Evolutionary conservation across 2,797 vertebrate genomes (phyloP).

Genomic region (Danio albolineatus): DNA sequence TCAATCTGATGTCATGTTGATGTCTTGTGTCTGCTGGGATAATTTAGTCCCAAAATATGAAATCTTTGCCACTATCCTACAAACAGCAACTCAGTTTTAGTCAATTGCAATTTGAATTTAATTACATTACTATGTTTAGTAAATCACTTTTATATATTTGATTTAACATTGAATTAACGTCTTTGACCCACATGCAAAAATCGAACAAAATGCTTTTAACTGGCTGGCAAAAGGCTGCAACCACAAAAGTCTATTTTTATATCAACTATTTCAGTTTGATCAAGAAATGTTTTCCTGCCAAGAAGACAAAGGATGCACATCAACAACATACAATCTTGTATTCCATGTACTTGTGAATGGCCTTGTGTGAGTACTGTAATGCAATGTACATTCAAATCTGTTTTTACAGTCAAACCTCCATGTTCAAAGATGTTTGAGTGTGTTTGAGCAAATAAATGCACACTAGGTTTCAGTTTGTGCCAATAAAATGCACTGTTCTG

Average conservation of each 20-base stretch:
- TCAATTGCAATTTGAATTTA: too few relatives aligned
- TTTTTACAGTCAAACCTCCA: conserved; percentile 51
- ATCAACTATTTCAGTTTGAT: conserved; percentile 50
- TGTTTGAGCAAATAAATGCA: background rate
- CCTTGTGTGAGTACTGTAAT: conserved; percentile 56
- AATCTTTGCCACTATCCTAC: too few relatives aligned
- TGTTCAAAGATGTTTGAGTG: conserved; percentile 35
- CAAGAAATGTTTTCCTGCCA: conserved; percentile 32
- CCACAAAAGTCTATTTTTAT: conserved; percentile 60
- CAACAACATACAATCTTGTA: conserved; percentile 36
- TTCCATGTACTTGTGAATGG: conserved; percentile 52
- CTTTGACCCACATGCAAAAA: too few relatives aligned
- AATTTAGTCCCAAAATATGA: too few relatives aligned
- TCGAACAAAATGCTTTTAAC: too few relatives aligned
- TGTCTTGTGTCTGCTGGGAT: too few relatives aligned
- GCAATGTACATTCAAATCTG: conserved; percentile 53
- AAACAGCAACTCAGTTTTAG: too few relatives aligned
- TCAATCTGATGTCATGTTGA: too few relatives aligned
- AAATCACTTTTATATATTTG: too few relatives aligned
- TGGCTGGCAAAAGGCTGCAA: background rate
- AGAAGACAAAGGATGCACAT: conserved; percentile 24
- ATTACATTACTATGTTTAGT: too few relatives aligned
- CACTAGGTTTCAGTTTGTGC: background rate
- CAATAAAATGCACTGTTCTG: background rate
- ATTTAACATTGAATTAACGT: too few relatives aligned